phyloP scores from a whole-genome alignment of 2,888 invertebrate genomes.

The Chrysomela aeneicollis region DNA sequence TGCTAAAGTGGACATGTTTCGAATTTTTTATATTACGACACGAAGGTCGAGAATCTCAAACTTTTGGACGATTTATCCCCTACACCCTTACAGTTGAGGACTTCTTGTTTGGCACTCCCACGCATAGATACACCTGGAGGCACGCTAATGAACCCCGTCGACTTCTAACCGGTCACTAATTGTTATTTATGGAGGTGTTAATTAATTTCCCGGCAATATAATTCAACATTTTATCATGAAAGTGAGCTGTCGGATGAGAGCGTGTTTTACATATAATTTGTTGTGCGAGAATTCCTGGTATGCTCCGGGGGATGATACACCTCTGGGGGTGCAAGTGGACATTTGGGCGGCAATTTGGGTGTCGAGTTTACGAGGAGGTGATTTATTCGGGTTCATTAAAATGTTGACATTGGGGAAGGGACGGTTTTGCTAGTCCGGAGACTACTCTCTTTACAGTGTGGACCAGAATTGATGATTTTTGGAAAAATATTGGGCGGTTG shows the following conservation, averaged over 20 bases:
- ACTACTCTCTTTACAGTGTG: no score
- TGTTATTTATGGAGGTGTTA: constrained; percentile 43
- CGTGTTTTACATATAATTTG: constrained; percentile 37
- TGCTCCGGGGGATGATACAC: constrained; percentile 35
- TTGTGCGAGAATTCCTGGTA: constrained; percentile 30
- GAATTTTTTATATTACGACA: no score
- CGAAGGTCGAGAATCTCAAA: no score
- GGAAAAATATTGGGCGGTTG: no score
- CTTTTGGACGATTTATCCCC: no score
- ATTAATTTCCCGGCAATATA: constrained; percentile 43
- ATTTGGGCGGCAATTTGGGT: constrained; percentile 33
- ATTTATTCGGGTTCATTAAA: constrained; percentile 27
- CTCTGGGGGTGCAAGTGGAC: constrained; percentile 32
- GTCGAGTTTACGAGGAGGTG: constrained; percentile 22
- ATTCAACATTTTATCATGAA: constrained; percentile 39
- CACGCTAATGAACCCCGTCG: constrained; percentile 17
- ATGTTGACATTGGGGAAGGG: background rate
- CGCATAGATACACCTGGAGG: constrained; percentile 12
- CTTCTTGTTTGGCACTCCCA: background rate
- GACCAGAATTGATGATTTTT: no score
- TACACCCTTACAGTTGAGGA: no score
- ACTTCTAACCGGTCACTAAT: constrained; percentile 24
- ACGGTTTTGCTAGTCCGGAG: background rate
- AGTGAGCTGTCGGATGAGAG: constrained; percentile 34
- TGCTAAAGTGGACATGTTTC: no score